Percentiles rank a stretch among this genome's conserved stretches.
phyloP scores from a whole-genome alignment of 2,113 vertebrate species.

The Sporophila hypoxantha region DNA sequence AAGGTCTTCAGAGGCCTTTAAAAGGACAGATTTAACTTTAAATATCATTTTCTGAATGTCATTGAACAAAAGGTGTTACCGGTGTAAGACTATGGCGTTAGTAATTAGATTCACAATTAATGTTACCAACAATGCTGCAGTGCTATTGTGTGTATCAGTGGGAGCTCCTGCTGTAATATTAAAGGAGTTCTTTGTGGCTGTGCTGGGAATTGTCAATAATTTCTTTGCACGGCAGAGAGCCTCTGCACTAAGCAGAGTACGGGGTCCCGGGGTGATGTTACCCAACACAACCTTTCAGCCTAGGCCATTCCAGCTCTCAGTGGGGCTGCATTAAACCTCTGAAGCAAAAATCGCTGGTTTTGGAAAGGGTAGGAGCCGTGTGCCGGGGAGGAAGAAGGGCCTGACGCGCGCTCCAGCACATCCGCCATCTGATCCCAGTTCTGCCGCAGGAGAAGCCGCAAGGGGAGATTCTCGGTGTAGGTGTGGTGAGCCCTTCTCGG shows the following conservation, averaged over 20 bases:
- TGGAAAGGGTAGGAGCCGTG: fast-evolving
- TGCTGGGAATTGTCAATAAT: fast-evolving
- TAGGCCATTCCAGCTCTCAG: background rate
- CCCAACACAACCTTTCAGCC: background rate
- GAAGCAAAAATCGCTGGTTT: fast-evolving
- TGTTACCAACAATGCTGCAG: fast-evolving
- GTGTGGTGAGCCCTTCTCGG: fast-evolving
- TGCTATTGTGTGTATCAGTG: fast-evolving
- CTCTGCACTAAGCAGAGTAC: background rate
- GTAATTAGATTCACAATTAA: background rate
- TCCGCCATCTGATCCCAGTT: fast-evolving
- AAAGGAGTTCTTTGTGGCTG: background rate
- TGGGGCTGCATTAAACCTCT: fast-evolving
- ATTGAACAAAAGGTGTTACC: too few relatives aligned
- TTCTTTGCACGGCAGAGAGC: background rate
- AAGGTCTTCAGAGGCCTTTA: constrained; percentile 81
- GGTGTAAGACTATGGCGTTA: fast-evolving
- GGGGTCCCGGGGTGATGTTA: fast-evolving
- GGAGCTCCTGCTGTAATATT: fast-evolving
- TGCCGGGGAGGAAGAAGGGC: fast-evolving
- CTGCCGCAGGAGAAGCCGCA: fast-evolving
- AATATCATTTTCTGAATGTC: background rate
- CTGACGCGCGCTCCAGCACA: fast-evolving
- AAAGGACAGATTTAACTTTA: background rate
- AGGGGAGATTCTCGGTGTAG: fast-evolving